Percentiles rank a stretch among this genome's conserved stretches.
These are phyloP conservation scores for Pseudomyrmex gracilis DNA, from an alignment of 1,140 invertebrate species.

Conservation along the genomic window DNA sequence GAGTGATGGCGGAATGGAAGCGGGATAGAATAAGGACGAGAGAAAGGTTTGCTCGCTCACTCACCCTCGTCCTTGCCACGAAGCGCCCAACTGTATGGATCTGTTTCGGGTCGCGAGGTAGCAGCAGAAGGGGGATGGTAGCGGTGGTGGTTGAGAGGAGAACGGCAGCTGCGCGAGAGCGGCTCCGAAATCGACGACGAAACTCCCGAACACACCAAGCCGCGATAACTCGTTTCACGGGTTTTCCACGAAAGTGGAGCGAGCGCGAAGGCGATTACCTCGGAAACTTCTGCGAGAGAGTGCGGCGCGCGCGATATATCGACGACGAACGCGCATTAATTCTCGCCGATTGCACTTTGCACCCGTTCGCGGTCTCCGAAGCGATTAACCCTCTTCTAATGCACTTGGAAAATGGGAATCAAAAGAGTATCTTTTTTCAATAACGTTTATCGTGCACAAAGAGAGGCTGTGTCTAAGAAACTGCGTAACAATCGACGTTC, in stretches of 20 bases:
- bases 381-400: conserved; percentile 16
- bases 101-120: neutral
- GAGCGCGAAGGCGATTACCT: conserved; percentile 38
- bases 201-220: conserved; percentile 58
- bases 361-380: conserved; percentile 6
- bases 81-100: conserved; percentile 22
- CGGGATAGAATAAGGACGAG: too few species aligned
- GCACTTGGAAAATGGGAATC: neutral
- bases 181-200: conserved; percentile 44
- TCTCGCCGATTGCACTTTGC: conserved; percentile 33
- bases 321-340: conserved; percentile 32
- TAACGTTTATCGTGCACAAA: too few species aligned
- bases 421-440: too few species aligned
- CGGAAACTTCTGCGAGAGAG: conserved; percentile 27
- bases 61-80: neutral
- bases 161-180: conserved; percentile 62
- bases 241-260: conserved; percentile 58
- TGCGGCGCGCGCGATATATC: conserved; percentile 8
- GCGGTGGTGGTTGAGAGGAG: neutral
- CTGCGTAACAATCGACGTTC: too few species aligned
- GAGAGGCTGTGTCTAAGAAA: too few species aligned
- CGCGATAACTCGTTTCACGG: conserved; percentile 52
- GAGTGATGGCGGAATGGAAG: too few species aligned
- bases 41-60: neutral
- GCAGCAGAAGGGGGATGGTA: conserved; percentile 23